Evolutionary conservation across 2,888 invertebrate genomes (phyloP).

Genomic region (Psylliodes chrysocephalus): DNA sequence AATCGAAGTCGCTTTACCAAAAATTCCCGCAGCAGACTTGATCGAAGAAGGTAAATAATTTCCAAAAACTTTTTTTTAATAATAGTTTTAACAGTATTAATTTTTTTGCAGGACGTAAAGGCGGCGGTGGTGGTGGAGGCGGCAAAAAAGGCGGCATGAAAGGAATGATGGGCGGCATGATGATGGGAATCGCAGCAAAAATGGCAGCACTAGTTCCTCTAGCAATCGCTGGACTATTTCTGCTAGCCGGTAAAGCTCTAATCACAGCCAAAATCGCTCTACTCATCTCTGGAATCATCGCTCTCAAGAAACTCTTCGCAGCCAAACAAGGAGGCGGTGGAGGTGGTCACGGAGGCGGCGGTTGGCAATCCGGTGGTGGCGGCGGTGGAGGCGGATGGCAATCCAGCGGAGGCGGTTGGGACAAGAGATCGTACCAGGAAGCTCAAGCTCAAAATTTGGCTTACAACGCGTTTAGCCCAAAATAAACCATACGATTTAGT

Average conservation of each 20-base stretch:
- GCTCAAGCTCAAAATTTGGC: constrained; percentile 78
- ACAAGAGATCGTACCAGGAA: constrained; percentile 72
- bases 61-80: neutral
- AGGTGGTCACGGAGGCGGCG: constrained; percentile 59
- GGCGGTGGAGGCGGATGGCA: constrained; percentile 67
- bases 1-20: constrained; percentile 80
- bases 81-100: neutral
- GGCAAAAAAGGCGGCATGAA: constrained; percentile 75
- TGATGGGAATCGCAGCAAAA: constrained; percentile 88
- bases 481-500: constrained; percentile 55
- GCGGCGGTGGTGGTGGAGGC: constrained; percentile 69
- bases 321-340: constrained; percentile 71
- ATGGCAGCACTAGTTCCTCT: constrained; percentile 84
- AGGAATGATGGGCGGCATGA: constrained; percentile 92
- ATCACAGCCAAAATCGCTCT: constrained; percentile 84
- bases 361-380: constrained; percentile 62
- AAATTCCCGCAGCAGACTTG: constrained; percentile 68
- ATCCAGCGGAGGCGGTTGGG: constrained; percentile 71
- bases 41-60: constrained; percentile 77
- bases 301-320: constrained; percentile 81
- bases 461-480: constrained; percentile 73
- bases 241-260: constrained; percentile 86
- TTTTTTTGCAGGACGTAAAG: constrained; percentile 46
- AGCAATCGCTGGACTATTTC: constrained; percentile 82
- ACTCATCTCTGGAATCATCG: constrained; percentile 82